Percentiles rank a stretch among this genome's conserved stretches.
Evolutionary conservation across 2,888 invertebrate species (phyloP).

Genomic region (Microctonus hyperodae): DNA sequence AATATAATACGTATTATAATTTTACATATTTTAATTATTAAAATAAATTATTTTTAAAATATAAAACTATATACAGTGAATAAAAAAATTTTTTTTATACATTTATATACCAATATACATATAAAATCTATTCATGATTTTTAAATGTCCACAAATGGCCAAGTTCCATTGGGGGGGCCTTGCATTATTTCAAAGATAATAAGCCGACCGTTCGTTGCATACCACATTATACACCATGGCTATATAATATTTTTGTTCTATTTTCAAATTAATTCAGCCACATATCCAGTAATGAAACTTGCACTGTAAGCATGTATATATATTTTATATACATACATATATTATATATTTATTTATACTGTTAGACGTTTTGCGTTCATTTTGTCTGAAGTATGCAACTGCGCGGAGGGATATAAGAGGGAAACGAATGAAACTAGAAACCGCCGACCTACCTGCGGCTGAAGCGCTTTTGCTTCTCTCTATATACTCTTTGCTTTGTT

Average conservation of each 20-base stretch:
- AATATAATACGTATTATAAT: no score
- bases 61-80: no score
- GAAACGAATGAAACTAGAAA: conserved; percentile 8
- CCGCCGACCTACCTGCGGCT: conserved; percentile 10
- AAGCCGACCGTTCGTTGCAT: conserved; percentile 2
- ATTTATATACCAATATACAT: no score
- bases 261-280: conserved; percentile 19
- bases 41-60: no score
- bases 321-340: conserved; percentile 1
- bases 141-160: conserved; percentile 20
- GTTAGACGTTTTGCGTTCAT: not conserved
- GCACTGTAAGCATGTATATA: conserved; percentile 1
- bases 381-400: not conserved
- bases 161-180: conserved; percentile 4
- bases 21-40: no score
- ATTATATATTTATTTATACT: not conserved
- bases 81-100: no score
- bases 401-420: not conserved
- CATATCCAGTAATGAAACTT: conserved; percentile 23
- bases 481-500: not conserved
- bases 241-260: not conserved
- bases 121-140: conserved; percentile 19
- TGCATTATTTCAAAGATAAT: conserved; percentile 25
- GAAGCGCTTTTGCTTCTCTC: not conserved
- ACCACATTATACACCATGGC: not conserved